These are phyloP conservation scores for Byasa hedistus DNA, from an alignment of 2,888 invertebrate genomes.

Conservation along the genomic window DNA sequence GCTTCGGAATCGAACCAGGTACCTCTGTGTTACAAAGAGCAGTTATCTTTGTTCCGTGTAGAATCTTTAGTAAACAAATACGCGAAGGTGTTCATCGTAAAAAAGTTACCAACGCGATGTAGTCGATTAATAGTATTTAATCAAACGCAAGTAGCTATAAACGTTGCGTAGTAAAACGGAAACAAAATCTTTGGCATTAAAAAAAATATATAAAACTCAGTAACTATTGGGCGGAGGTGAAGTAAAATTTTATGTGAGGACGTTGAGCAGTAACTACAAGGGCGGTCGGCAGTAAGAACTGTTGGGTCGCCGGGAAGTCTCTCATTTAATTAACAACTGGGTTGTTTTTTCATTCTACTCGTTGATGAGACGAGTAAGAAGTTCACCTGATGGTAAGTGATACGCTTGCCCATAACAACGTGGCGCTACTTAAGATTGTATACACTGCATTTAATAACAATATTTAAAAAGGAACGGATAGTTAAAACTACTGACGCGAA, in stretches of 20 bases:
- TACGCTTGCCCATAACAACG: too few relatives aligned
- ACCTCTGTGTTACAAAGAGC: too few relatives aligned
- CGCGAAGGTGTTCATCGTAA: slow-evolving; percentile 7
- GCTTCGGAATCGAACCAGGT: too few relatives aligned
- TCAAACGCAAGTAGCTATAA: slow-evolving; percentile 18
- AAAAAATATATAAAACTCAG: slow-evolving; percentile 36
- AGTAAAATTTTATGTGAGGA: slow-evolving; percentile 53
- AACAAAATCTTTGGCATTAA: slow-evolving; percentile 33
- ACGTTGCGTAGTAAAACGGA: slow-evolving; percentile 30
- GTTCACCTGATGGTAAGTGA: too few relatives aligned
- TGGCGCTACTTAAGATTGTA: too few relatives aligned
- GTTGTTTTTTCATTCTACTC: not conserved
- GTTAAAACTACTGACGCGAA: too few relatives aligned
- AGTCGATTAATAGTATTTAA: slow-evolving; percentile 18
- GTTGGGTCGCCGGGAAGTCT: slow-evolving; percentile 10
- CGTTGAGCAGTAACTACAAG: slow-evolving; percentile 53
- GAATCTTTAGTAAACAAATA: too few relatives aligned
- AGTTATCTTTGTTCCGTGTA: too few relatives aligned
- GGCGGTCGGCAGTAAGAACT: slow-evolving; percentile 32
- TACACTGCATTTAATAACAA: too few relatives aligned
- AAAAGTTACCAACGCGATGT: too few relatives aligned
- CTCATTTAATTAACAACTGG: not conserved
- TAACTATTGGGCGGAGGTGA: slow-evolving; percentile 41
- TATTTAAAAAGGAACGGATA: too few relatives aligned
- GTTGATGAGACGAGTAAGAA: too few relatives aligned